Evolutionary conservation across 2,888 invertebrate genomes (phyloP), one percentile per base, ranked within the genome.

Genomic region (Drosophila robusta): DNA sequence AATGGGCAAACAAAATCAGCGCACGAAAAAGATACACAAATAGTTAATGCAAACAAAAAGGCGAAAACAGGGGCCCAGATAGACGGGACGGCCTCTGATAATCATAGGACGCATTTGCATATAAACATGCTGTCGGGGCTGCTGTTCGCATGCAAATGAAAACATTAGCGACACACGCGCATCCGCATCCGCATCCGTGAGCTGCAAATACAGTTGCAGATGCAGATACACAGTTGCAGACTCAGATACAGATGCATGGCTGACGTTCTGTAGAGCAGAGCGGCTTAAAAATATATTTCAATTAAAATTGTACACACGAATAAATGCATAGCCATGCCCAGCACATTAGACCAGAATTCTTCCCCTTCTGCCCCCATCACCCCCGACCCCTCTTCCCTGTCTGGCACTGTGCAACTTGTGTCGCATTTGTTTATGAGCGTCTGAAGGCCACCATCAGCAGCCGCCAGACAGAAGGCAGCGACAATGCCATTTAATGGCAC

Each of bases 291-390:
- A 79, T 86, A 86, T 85, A 86, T 88, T 87, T 88, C 86, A 86
- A 86, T 86, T 86, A 86, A 87, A 86, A 85, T 86, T 87, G 70
- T 82, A 80, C 80, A 80, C 86, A 87, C 83, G 86, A 82, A 88
- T 79, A 80, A 86, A 86, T 87, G 75, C 78, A 81, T 42, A 69
- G 83, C 76, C 86, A 86, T 86, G 82, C 82, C 86, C 77, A 67
- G 69, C 77, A 75, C 86, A 82, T 86, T 82, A 86, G 86, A 52
- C 51, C 41, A 29, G 55, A 50, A 36, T n/a, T 36, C 52, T 42
- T 11, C 49, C 39, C 18, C 29, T 29, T 39, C 12, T 12, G 18
- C 24, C 11, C 16, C 61, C 29, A 26, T 22, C 36, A 32, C 22
- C 14, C 9, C 22, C 36, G 24, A 29, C 22, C 18, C n/a, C 57